Evolutionary conservation across 2,113 vertebrate species (phyloP), one percentile per base, ranked within the genome.

Genomic region (Sceloporus tristichus): DNA sequence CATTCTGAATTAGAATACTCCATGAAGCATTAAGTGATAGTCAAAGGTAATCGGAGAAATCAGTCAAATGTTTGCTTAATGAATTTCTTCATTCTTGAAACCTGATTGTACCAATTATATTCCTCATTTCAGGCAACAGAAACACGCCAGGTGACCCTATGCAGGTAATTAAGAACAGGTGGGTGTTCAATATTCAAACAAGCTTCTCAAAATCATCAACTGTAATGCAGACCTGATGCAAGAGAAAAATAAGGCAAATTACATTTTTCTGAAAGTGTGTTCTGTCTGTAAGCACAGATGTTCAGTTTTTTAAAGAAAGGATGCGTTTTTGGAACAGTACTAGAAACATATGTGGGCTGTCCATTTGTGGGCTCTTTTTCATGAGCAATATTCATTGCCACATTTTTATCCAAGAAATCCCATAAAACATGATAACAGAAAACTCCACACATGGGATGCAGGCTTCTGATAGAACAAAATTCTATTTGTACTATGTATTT

Each of bases 91-190:
- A 86, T 79, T 23, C 14, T 86, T 79, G 75, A 91, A 85, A 92
- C 34, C 0, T 0, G 34, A 29, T 82, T 34, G 85, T 25, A 85
- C 87, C 90, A 88, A 5, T 82, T 70, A 10, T 74, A 6, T 29
- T 76, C 5, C 79, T 90, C 21, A 59, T 84, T 91, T 89, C 66
- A 83, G 84, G 54, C 8, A 76, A 70, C 23, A 88, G 84, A 91
- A 94, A 84, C 25, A 88, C 88, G 59, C 40, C 59, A 8, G 53
- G n/a, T 79, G 86, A 88, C 84, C 78, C 82, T 88, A 74, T 84
- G 8, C 62, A 74, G 27, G 88, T n/a, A 71, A 80, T 74, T 40
- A 11, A 11, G 54, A 87, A 21, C 81, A 87, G 83, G 0, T 0
- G 85, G 25, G 84, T 75, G 89, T 90, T 91, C 40, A 68, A 84